Evolutionary conservation across 2,888 invertebrate species (phyloP).

Genomic region (Theodoxus fluviatilis): DNA sequence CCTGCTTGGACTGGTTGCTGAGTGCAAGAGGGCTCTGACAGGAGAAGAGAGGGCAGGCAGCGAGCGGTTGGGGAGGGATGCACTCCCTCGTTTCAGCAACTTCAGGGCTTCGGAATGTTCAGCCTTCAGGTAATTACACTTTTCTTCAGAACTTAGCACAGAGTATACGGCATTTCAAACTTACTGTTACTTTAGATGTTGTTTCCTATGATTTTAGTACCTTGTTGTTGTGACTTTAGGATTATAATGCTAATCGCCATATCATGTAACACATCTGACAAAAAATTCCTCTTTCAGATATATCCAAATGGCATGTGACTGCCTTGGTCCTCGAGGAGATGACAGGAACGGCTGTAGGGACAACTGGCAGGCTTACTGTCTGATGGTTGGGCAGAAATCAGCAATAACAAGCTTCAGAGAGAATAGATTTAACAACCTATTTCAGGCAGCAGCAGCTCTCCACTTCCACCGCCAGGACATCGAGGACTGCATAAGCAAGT

Average conservation of each 20-base stretch:
- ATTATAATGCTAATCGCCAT: too few relatives aligned
- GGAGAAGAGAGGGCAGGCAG: background rate
- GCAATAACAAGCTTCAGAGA: constrained; percentile 20
- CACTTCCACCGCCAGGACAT: constrained; percentile 14
- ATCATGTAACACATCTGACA: too few relatives aligned
- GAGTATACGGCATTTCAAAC: too few relatives aligned
- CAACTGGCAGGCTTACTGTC: constrained; percentile 15
- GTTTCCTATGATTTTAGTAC: too few relatives aligned
- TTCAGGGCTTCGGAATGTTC: too few relatives aligned
- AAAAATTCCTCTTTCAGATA: constrained; percentile 19
- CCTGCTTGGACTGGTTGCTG: background rate
- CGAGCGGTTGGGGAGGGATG: background rate
- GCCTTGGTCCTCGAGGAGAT: constrained; percentile 10
- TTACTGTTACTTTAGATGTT: too few relatives aligned
- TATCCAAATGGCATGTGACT: constrained; percentile 16
- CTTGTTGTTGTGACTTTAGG: too few relatives aligned
- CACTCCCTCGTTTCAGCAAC: background rate
- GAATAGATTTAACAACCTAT: constrained; percentile 21
- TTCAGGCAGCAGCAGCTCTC: constrained; percentile 18
- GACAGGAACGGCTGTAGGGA: constrained; percentile 17
- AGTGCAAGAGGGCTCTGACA: background rate
- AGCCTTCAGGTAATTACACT: too few relatives aligned
- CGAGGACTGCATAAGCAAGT: background rate
- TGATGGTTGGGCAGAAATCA: background rate
- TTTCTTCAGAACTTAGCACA: too few relatives aligned